Evolutionary conservation across 2,888 invertebrate species (phyloP).

Genomic region (Pyrrhia umbra): DNA sequence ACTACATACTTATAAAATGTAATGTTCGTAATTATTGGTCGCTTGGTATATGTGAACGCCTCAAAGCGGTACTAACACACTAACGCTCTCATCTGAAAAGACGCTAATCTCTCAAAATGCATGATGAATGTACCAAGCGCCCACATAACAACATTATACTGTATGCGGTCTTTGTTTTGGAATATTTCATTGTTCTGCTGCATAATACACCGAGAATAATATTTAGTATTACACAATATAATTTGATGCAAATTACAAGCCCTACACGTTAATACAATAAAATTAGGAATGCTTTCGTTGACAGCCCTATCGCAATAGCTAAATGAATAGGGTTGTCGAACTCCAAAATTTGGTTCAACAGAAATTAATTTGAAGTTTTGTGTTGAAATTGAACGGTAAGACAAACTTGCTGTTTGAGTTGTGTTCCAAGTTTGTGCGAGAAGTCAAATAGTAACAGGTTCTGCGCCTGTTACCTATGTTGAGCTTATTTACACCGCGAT

Average conservation of each 20-base stretch:
- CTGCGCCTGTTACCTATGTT: constrained; percentile 3
- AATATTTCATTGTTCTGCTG: constrained; percentile 19
- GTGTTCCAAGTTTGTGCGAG: constrained; percentile 10
- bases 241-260: not conserved
- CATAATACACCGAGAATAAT: not conserved
- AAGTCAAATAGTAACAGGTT: constrained; percentile 28
- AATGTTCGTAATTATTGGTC: not conserved
- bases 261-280: constrained; percentile 1
- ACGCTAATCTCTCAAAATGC: constrained; percentile 48
- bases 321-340: constrained; percentile 4
- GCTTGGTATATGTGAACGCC: too few relatives aligned
- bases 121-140: constrained; percentile 31
- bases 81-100: constrained; percentile 29
- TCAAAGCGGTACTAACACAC: constrained; percentile 8
- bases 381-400: constrained; percentile 27
- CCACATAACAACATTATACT: constrained; percentile 6
- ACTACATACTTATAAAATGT: not conserved
- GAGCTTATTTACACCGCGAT: not conserved
- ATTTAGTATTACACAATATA: not conserved
- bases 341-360: constrained; percentile 20
- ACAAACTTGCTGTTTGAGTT: constrained; percentile 38
- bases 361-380: constrained; percentile 33
- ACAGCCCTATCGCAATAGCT: constrained; percentile 7
- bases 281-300: not conserved
- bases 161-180: constrained; percentile 9